Conservation (phyloP, 2,888 invertebrate genomes). For the Frankliniella intonsa region DNA sequence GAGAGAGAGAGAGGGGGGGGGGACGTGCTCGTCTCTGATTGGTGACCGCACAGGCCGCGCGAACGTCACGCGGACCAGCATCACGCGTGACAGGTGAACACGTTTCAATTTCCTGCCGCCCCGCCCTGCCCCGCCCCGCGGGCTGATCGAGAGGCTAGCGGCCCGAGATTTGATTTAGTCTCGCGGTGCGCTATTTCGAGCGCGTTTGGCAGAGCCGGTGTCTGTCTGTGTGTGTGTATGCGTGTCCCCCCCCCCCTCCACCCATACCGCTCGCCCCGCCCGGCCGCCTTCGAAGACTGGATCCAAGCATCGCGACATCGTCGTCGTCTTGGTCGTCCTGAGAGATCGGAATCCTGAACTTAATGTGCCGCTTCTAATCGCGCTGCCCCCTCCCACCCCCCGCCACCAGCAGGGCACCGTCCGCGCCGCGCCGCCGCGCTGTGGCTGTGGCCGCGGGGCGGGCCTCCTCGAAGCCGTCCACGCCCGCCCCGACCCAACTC, state of each 20-base stretch:
- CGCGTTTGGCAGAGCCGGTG: conserved; percentile 7
- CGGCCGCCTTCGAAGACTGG: conserved; percentile 18
- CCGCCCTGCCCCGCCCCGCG: not conserved
- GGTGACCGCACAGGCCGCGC: not conserved
- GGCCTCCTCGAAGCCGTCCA: not conserved
- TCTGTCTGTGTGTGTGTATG: not conserved
- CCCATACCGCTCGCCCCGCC: not conserved
- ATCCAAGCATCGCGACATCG: not conserved
- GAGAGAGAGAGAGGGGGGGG: not conserved
- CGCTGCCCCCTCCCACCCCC: not conserved
- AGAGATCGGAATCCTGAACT: conserved; percentile 22
- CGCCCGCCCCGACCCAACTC: too few relatives aligned
- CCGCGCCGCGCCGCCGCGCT: too few relatives aligned
- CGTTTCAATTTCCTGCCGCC: not conserved
- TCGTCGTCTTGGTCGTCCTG: not conserved
- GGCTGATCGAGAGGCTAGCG: not conserved
- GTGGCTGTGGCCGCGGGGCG: too few relatives aligned
- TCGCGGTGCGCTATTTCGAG: not conserved
- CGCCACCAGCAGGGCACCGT: too few relatives aligned
- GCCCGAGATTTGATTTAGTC: conserved; percentile 20
- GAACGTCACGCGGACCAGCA: not conserved
- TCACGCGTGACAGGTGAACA: not conserved
- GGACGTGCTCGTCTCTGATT: not conserved
- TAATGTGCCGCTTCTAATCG: conserved; percentile 26
- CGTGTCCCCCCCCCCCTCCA: not conserved